Conservation (phyloP, 1,140 invertebrate species). For the Oncopodura yosiiana region DNA sequence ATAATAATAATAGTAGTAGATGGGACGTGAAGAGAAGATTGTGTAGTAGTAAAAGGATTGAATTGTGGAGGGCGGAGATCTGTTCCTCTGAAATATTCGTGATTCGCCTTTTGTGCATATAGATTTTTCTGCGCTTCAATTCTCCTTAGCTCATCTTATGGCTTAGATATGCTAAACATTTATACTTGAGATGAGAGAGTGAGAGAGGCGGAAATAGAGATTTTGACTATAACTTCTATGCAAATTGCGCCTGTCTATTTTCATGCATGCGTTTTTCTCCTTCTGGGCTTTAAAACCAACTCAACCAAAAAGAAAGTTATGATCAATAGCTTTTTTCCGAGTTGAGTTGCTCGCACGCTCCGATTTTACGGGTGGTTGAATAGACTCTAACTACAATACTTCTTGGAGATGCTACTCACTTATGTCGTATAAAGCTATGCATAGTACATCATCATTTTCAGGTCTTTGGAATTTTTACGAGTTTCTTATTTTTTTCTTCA, state of each 20-base stretch:
- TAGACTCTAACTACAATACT: no score
- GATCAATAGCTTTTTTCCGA: slow-evolving; percentile 19
- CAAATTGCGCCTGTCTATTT: slow-evolving; percentile 30
- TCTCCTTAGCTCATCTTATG: background rate
- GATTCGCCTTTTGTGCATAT: slow-evolving; percentile 18
- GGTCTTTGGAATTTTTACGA: no score
- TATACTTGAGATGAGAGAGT: no score
- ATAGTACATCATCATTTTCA: no score
- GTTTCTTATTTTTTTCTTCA: no score
- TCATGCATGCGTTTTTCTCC: no score
- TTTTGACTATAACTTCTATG: slow-evolving; percentile 11
- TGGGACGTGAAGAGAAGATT: slow-evolving; percentile 1
- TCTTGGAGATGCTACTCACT: no score
- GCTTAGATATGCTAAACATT: background rate
- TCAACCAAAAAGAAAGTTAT: no score
- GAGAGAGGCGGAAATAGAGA: no score
- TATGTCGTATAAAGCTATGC: no score
- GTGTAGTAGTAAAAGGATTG: slow-evolving; percentile 2
- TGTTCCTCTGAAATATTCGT: slow-evolving; percentile 12
- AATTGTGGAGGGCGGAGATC: slow-evolving; percentile 11
- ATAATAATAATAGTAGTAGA: no score
- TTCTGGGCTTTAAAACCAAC: no score
- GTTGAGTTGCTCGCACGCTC: slow-evolving; percentile 7
- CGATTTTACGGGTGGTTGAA: slow-evolving; percentile 22
- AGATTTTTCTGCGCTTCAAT: slow-evolving; percentile 17